phyloP scores from a whole-genome alignment of 2,113 vertebrate genomes.

The Scomber scombrus region DNA sequence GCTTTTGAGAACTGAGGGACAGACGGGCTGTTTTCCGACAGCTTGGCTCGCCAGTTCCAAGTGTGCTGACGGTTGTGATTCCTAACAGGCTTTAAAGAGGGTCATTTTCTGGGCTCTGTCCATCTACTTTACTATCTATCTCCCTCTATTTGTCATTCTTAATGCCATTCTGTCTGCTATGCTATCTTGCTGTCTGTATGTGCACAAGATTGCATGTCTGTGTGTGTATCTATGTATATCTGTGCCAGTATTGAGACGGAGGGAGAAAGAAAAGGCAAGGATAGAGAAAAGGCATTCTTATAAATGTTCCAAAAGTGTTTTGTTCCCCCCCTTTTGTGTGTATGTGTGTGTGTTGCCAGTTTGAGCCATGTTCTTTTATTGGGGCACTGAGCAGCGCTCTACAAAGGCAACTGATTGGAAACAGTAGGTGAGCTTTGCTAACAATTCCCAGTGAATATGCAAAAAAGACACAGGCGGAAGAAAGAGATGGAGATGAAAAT shows the following conservation, averaged over 20 bases:
- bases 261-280: constrained; percentile 40
- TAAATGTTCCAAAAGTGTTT: constrained; percentile 37
- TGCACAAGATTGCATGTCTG: constrained; percentile 56
- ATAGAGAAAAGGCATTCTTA: constrained; percentile 37
- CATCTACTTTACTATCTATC: constrained; percentile 52
- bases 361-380: constrained; percentile 57
- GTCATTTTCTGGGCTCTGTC: constrained; percentile 54
- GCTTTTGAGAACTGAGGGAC: constrained; percentile 54
- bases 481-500: constrained; percentile 42
- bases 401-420: constrained; percentile 87
- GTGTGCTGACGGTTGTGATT: constrained; percentile 59
- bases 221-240: constrained; percentile 36
- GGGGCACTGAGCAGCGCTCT: constrained; percentile 49
- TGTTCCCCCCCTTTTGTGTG: constrained; percentile 24
- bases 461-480: constrained; percentile 50
- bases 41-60: constrained; percentile 57
- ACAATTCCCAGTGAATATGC: constrained; percentile 79
- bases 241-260: constrained; percentile 39
- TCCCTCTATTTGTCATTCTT: constrained; percentile 66
- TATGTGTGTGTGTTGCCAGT: constrained; percentile 55
- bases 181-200: constrained; percentile 67
- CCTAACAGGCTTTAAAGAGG: constrained; percentile 58
- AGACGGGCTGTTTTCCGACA: constrained; percentile 59
- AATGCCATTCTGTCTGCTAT: constrained; percentile 58
- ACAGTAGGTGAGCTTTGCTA: constrained; percentile 83